Evolutionary conservation across 2,888 invertebrate species (phyloP), one percentile per base, ranked within the genome.

Genomic region (Fragum fragum): DNA sequence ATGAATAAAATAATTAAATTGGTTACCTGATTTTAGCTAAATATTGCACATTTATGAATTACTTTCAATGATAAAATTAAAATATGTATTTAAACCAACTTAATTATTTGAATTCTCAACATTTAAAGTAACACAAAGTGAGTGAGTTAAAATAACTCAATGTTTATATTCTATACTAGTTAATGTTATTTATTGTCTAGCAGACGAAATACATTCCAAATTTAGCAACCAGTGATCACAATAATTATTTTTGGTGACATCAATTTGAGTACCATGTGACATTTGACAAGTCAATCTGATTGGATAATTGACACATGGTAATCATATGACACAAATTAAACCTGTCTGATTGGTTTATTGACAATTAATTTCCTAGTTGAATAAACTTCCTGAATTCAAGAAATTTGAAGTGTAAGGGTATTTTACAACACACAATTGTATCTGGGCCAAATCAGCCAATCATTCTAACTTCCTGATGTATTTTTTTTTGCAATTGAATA

Each of bases 381-480:
- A 9, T 14, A 16, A 42, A 39, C 23, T 42, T 42, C 42, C 66
- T 32, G 21, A 29, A 26, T 66, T 66, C 23, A 23, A 26, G 5
- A 5, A 7, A 36, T 21, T n/a, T 16, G n/a, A 66, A 66, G 21
- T 36, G 66, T 11, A 42, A 42, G 66, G 66, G 39, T 42, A 66
- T 66, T 66, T 42, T 42, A 16, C 7, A 2, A 61, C 21, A 32
- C 32, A 26, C 9, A 61, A 32, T 32, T 3, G 32, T 61, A 61
- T 61, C 61, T 61, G 32, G 18, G n/a, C 11, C 5, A 29, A 32
- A 28, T 61, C 61, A 61, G 32, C 61, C 61, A 61, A 61, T 61
- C 61, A 61, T 61, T 61, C 32, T 32, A 61, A 61, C 61, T 61
- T 61, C 61, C 61, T 61, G 61, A 32, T 32, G 29, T 5, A 23